Evolutionary conservation across 2,113 vertebrate species (phyloP).

Genomic region (Aramus guarauna): DNA sequence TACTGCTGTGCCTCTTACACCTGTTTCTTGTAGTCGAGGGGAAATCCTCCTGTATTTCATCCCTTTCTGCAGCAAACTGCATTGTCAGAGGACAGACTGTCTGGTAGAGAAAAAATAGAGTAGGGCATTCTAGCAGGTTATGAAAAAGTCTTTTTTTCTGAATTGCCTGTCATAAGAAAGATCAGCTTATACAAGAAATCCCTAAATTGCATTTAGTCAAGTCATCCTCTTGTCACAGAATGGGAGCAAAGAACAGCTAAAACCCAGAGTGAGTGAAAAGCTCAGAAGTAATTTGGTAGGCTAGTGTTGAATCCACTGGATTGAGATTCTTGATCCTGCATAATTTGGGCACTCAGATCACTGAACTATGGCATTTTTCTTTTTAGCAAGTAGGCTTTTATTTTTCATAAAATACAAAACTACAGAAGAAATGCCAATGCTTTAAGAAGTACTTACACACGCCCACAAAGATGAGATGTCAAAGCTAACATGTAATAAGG

Average conservation of each 20-base stretch:
- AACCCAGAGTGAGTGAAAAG: background rate
- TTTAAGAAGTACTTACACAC: background rate
- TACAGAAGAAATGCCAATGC: background rate
- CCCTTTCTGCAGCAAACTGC: background rate
- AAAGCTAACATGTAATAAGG: background rate
- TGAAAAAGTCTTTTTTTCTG: background rate
- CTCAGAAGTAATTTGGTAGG: background rate
- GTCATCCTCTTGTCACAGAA: conserved; percentile 1
- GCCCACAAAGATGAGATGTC: background rate
- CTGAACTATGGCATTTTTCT: background rate
- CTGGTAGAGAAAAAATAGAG: background rate
- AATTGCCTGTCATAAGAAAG: background rate
- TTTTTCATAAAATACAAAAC: background rate
- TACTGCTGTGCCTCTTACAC: background rate
- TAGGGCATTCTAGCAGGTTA: background rate
- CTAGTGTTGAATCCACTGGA: background rate
- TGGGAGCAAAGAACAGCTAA: background rate
- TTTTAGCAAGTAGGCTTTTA: background rate
- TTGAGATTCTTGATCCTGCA: background rate
- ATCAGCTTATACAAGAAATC: background rate
- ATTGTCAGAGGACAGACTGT: background rate
- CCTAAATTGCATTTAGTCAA: background rate
- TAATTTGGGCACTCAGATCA: background rate
- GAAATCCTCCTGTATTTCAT: background rate
- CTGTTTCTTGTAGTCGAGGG: background rate